A percentile compares a stretch with the other conserved stretches of the same genome.
Evolutionary conservation across 2,797 vertebrate genomes (phyloP).

Genomic region (Acanthis flammea): DNA sequence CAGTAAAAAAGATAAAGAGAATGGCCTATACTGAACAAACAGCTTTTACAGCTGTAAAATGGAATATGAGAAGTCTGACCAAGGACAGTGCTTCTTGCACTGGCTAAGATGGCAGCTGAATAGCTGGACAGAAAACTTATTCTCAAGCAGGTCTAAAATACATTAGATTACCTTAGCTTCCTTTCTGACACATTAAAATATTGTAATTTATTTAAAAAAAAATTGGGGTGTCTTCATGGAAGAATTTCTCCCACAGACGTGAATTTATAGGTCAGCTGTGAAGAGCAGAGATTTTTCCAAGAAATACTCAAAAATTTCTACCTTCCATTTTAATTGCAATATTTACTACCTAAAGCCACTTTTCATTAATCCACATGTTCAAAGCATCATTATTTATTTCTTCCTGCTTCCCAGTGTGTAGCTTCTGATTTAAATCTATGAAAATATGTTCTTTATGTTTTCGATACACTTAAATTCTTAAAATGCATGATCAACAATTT

Average conservation of each 20-base stretch:
- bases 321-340: neutral
- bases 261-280: neutral
- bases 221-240: neutral
- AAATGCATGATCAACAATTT: neutral
- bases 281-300: neutral
- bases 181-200: neutral
- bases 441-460: neutral
- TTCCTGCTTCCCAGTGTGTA: neutral
- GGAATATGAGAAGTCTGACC: neutral
- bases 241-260: neutral
- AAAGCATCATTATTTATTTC: neutral
- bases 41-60: neutral
- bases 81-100: neutral
- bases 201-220: neutral
- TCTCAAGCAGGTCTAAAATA: neutral
- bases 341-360: neutral
- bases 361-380: neutral
- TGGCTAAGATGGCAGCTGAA: neutral
- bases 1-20: neutral
- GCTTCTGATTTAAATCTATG: neutral
- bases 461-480: neutral
- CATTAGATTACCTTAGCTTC: neutral
- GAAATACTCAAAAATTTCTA: neutral
- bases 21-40: neutral
- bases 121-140: neutral